Conservation (phyloP, 2,797 vertebrate species). For the Sternotherus odoratus region DNA sequence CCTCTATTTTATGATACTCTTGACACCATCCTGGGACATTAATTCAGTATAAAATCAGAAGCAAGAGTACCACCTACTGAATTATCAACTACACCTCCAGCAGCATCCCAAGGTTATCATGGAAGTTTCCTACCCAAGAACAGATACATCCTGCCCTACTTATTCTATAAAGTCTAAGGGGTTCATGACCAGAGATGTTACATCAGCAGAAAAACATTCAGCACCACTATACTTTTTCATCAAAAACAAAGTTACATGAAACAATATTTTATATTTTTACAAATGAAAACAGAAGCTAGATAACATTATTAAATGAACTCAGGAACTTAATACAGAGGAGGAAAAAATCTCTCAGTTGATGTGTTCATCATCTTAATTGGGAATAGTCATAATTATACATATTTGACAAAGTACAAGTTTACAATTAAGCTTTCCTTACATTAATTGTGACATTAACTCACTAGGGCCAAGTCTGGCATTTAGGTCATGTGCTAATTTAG, state of each 20-base stretch:
- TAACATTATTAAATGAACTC: background rate
- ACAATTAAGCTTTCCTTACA: background rate
- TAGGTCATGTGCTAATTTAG: background rate
- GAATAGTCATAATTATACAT: background rate
- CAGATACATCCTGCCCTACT: fast-evolving
- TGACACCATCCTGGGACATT: background rate
- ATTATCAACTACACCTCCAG: background rate
- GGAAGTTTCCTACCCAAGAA: background rate
- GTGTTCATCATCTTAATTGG: slow-evolving; percentile 2
- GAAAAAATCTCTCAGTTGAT: background rate
- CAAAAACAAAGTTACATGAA: fast-evolving
- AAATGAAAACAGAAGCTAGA: background rate
- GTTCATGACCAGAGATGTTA: background rate
- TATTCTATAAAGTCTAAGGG: background rate
- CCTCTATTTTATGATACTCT: background rate
- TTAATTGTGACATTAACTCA: background rate
- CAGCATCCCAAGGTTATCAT: background rate
- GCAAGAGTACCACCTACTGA: background rate
- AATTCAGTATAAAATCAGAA: background rate
- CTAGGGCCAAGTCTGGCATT: background rate
- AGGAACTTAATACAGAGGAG: background rate
- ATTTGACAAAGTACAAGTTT: background rate
- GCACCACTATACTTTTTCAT: fast-evolving
- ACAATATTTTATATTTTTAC: background rate
- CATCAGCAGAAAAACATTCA: background rate